Evolutionary conservation across 2,888 invertebrate genomes (phyloP).

Genomic region (Hanleya hanleyi): DNA sequence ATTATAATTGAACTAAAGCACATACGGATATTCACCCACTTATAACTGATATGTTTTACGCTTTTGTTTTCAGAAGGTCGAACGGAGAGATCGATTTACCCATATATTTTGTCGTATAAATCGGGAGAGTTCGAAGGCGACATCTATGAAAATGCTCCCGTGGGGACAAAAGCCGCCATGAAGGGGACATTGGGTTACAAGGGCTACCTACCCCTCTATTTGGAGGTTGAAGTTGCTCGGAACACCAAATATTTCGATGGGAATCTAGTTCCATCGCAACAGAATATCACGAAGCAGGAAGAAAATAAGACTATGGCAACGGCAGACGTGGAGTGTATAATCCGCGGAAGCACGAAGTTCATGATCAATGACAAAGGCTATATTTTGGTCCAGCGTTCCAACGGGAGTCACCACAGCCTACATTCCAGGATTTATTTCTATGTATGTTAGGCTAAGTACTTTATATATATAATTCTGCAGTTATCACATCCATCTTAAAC

Average conservation of each 20-base stretch:
- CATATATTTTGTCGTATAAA: not conserved
- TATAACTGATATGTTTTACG: too few species aligned
- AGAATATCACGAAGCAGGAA: not conserved
- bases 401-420: not conserved
- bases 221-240: not conserved
- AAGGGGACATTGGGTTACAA: not conserved
- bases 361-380: not conserved
- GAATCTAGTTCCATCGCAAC: not conserved
- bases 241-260: not conserved
- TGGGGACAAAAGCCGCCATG: not conserved
- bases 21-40: too few species aligned
- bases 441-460: not conserved
- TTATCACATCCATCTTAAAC: too few species aligned
- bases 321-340: not conserved
- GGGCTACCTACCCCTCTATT: not conserved
- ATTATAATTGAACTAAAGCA: too few species aligned
- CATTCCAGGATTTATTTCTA: not conserved
- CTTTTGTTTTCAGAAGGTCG: too few species aligned
- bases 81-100: not conserved
- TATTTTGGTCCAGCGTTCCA: not conserved
- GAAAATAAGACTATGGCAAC: not conserved
- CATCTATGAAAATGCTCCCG: not conserved
- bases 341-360: not conserved
- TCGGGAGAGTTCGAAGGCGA: constrained; percentile 1
- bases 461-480: too few species aligned